These are phyloP conservation scores for Cirrhinus mrigala DNA, from an alignment of 2,797 vertebrate species.

Conservation along the genomic window DNA sequence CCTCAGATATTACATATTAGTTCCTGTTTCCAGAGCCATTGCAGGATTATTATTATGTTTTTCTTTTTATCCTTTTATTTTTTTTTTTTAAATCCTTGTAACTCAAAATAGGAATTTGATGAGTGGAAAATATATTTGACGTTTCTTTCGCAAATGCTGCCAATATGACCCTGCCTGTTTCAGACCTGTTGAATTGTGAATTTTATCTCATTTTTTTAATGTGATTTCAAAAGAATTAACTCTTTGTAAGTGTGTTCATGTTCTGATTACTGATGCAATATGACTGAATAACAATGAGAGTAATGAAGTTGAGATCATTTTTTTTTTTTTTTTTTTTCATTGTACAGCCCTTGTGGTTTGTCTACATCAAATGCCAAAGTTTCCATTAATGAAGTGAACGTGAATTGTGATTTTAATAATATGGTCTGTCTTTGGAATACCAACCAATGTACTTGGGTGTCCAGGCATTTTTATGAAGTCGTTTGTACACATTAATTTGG, in stretches of 20 bases:
- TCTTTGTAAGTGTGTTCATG: constrained; percentile 23
- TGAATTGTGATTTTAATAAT: constrained; percentile 46
- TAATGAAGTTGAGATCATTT: background rate
- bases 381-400: constrained; percentile 21
- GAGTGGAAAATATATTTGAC: constrained; percentile 28
- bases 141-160: constrained; percentile 58
- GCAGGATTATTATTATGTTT: constrained; percentile 27
- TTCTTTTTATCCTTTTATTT: constrained; percentile 40
- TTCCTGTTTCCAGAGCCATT: constrained; percentile 52
- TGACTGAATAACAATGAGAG: constrained; percentile 40
- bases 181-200: constrained; percentile 48
- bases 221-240: constrained; percentile 28
- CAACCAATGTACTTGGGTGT: background rate
- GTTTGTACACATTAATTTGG: constrained; percentile 14
- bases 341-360: background rate
- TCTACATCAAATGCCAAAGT: constrained; percentile 46
- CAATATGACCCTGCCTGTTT: constrained; percentile 58
- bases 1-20: constrained; percentile 33
- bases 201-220: constrained; percentile 44
- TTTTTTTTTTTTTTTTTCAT: background rate
- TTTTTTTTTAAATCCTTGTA: constrained; percentile 57
- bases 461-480: background rate
- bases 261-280: constrained; percentile 55
- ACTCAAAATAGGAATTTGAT: constrained; percentile 37
- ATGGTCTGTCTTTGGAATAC: background rate